Percentiles rank a stretch among this genome's conserved stretches.
phyloP scores from a whole-genome alignment of 2,888 invertebrate species.

The Leptopilina drosophilae region DNA sequence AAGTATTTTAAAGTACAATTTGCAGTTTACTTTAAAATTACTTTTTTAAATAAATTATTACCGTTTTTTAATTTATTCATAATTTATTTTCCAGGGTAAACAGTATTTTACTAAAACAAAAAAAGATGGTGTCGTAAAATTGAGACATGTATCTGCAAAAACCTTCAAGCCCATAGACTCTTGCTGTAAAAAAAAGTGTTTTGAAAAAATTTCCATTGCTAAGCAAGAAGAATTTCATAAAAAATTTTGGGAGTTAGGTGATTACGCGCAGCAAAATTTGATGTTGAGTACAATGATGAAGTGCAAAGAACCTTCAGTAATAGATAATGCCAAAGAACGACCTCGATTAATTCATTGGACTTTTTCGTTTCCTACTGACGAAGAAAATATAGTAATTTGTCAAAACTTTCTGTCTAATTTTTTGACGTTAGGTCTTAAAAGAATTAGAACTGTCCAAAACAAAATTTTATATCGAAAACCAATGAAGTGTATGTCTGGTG shows the following conservation, averaged over 20 bases:
- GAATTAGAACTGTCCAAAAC: slow-evolving; percentile 2
- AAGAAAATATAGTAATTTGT: slow-evolving; percentile 40
- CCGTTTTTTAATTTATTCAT: not conserved
- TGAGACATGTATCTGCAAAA: slow-evolving; percentile 30
- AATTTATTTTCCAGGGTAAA: not conserved
- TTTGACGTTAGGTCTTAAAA: slow-evolving; percentile 33
- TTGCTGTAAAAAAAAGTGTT: slow-evolving; percentile 42
- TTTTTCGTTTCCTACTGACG: slow-evolving; percentile 41
- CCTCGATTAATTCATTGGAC: slow-evolving; percentile 13
- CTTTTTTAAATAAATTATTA: not conserved
- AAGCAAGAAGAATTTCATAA: slow-evolving; percentile 31
- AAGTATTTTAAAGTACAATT: not conserved
- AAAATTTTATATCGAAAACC: slow-evolving; percentile 12
- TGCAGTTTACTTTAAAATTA: not conserved
- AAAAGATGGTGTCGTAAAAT: not conserved
- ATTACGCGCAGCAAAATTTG: slow-evolving; percentile 28
- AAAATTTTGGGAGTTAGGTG: not conserved
- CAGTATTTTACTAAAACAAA: not conserved
- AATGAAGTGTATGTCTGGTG: slow-evolving; percentile 3
- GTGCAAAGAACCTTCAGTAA: slow-evolving; percentile 1
- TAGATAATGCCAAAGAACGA: not conserved
- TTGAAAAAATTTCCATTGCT: slow-evolving; percentile 20
- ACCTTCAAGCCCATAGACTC: slow-evolving; percentile 3
- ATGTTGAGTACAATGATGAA: slow-evolving; percentile 33
- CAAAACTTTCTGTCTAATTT: slow-evolving; percentile 35